phyloP scores from a whole-genome alignment of 35 echinoderm and acorn worm genomes.

The Nesometra sesokonis region DNA sequence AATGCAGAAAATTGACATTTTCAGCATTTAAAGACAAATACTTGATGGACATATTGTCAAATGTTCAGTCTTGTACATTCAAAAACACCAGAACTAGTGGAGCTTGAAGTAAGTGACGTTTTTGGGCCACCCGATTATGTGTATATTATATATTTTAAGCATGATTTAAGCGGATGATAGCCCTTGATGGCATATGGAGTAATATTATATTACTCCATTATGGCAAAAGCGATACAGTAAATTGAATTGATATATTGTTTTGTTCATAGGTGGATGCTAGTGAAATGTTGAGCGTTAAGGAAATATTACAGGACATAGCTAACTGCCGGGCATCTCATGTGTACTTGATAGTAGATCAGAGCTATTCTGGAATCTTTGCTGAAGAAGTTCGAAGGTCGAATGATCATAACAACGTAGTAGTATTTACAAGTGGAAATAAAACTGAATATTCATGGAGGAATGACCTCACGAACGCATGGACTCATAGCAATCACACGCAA shows the following conservation, averaged over 20 bases:
- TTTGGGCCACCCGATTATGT: too few species aligned
- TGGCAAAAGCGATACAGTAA: too few species aligned
- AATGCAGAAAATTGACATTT: too few species aligned
- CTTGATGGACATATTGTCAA: too few species aligned
- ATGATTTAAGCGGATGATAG: too few species aligned
- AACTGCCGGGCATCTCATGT: slow-evolving; percentile 61
- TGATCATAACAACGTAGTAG: slow-evolving; percentile 24
- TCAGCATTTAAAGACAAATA: too few species aligned
- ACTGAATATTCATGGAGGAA: slow-evolving; percentile 77
- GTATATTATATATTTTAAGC: too few species aligned
- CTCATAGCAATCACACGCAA: slow-evolving; percentile 62
- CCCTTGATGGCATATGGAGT: too few species aligned
- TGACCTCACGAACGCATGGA: slow-evolving; percentile 66
- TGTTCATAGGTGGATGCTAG: slow-evolving; percentile 33
- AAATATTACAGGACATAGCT: slow-evolving; percentile 63
- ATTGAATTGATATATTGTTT: neutral
- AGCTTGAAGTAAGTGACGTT: too few species aligned
- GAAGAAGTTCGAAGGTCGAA: slow-evolving; percentile 19
- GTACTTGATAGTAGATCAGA: slow-evolving; percentile 87
- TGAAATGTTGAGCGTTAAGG: slow-evolving; percentile 47
- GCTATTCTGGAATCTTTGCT: slow-evolving; percentile 68
- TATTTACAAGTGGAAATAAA: slow-evolving; percentile 71
- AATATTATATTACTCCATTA: too few species aligned
- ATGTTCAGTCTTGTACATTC: too few species aligned
- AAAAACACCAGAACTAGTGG: too few species aligned